Percentiles rank a stretch among this genome's conserved stretches.
Conservation (phyloP, 2,888 invertebrate genomes). For the Aspidiotus rigidus region DNA sequence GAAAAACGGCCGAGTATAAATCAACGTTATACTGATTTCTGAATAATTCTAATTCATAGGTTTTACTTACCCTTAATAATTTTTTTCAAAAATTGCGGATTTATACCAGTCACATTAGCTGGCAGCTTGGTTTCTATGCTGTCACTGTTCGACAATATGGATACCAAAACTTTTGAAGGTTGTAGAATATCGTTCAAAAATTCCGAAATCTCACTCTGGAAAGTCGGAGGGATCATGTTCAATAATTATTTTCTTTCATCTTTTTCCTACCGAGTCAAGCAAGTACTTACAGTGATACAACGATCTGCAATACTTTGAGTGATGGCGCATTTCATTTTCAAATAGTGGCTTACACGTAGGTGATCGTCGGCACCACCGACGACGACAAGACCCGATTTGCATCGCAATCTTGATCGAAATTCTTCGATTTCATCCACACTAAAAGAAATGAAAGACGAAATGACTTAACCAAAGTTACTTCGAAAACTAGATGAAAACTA, state of each 20-base stretch:
- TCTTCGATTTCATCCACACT: constrained; percentile 69
- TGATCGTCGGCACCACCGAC: constrained; percentile 72
- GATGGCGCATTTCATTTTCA: constrained; percentile 61
- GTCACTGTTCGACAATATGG: constrained; percentile 11
- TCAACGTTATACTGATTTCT: neutral
- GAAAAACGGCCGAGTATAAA: neutral
- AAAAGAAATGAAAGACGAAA: constrained; percentile 36
- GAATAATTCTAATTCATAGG: neutral
- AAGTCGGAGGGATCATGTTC: constrained; percentile 30
- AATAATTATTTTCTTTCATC: neutral
- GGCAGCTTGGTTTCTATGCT: constrained; percentile 7
- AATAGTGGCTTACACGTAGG: constrained; percentile 58
- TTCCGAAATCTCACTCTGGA: constrained; percentile 56
- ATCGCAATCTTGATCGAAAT: constrained; percentile 62
- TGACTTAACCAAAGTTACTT: neutral
- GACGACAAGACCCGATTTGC: constrained; percentile 64
- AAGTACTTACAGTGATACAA: constrained; percentile 55
- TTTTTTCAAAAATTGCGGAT: constrained; percentile 23
- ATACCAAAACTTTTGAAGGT: constrained; percentile 42
- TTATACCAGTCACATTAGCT: constrained; percentile 6
- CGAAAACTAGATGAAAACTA: neutral
- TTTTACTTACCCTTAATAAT: constrained; percentile 10
- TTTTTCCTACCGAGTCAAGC: too few relatives aligned
- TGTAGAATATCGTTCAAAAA: constrained; percentile 53
- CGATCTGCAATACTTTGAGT: constrained; percentile 72